A percentile compares a stretch with the other conserved stretches of the same genome.
phyloP scores from a whole-genome alignment of 2,113 vertebrate species.

The Thermophis baileyi region DNA sequence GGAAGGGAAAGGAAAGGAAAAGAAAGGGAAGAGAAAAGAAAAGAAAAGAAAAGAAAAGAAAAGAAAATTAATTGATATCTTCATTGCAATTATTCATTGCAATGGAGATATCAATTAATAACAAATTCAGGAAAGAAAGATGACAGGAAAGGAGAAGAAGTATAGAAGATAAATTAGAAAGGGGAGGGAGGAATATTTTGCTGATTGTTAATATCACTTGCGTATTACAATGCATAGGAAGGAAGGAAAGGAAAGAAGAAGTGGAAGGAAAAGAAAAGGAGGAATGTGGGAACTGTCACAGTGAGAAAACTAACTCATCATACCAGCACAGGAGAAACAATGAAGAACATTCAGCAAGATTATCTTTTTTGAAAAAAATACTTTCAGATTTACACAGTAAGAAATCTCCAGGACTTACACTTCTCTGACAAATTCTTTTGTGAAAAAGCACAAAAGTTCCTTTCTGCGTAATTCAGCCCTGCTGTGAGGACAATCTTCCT shows the following conservation, averaged over 20 bases:
- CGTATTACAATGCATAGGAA: not conserved
- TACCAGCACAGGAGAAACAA: not conserved
- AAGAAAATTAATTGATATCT: too few species aligned
- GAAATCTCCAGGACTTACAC: not conserved
- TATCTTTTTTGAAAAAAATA: not conserved
- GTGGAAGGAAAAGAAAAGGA: not conserved
- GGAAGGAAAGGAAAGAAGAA: not conserved
- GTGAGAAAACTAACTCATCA: not conserved
- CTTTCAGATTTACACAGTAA: not conserved
- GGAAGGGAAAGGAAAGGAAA: too few species aligned
- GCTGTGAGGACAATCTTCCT: not conserved
- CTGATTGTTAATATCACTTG: not conserved
- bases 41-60: too few species aligned
- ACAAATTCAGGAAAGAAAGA: not conserved
- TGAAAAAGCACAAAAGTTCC: not conserved
- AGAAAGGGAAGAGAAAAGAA: too few species aligned
- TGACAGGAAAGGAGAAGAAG: not conserved
- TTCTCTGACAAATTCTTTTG: not conserved
- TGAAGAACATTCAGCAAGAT: not conserved
- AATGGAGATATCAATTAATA: not conserved
- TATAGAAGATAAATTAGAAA: not conserved
- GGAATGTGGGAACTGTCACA: not conserved
- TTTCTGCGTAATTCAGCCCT: not conserved
- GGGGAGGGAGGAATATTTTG: not conserved
- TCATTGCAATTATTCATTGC: too few species aligned